Base-by-base conservation (phyloP, 2,888 invertebrate genomes). In the Ophioninae sp. region DNA sequence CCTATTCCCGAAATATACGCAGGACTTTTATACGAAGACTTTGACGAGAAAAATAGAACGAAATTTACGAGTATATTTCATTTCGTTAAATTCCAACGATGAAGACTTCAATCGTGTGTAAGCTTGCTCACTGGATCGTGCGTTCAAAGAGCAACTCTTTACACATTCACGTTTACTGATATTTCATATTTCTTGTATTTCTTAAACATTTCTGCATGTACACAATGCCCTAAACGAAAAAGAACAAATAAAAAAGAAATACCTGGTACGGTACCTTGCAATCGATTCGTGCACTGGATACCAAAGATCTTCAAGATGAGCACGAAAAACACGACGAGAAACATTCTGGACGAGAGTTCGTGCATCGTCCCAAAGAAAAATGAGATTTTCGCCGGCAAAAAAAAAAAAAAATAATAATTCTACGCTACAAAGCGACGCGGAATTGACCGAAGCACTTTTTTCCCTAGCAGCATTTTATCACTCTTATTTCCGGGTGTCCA, bases 231-330 rank as follows among this genome's bases (percentile, higher is more conserved):
- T 50, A 17, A 17, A 6, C 6, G 5, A 50, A 50, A 21, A 69
- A 21, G 13, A 50, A 17, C 6, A 17, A 0, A 17, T 41, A 67
- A 57, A 20, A 83, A 74, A 87, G 84, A 85, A 84, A 85, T 88
- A 90, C 90, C 90, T 89, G 88, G 89, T 62, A 80, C 78, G 8
- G 85, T 81, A 44, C 87, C 86, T 50, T 85, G 82, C 41, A 87
- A 87, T n/a, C 87, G 86, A 87, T 85, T 87, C 50, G 85, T 84
- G 44, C 67, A 67, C 56, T 81, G 81, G 70, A 82, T 70, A 23
- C 74, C 84, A 73, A 86, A 81, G 75, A 87, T 70, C 69, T 81
- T 78, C 70, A 82, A 79, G 67, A 77, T 72, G 21, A 86, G 21
- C 23, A 81, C 69, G 7, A 74, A 85, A 75, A 89, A 85, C 57